Conservation (phyloP, 2,888 invertebrate species). For the Pachycephus smyrnensis region DNA sequence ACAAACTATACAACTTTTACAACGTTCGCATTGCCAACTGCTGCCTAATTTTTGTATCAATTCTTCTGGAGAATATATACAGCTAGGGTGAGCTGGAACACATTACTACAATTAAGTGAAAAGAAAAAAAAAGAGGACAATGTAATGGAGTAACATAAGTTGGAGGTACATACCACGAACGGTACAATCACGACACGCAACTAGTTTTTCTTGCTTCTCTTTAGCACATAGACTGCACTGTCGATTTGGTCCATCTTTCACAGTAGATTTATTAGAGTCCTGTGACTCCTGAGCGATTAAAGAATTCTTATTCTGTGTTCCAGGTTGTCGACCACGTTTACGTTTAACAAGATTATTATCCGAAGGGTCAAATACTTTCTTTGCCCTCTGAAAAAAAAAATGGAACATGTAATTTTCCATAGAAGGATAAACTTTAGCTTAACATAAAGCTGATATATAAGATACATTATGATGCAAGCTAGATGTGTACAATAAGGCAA, state of each 20-base stretch:
- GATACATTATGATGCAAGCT: neutral
- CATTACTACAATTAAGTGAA: conserved; percentile 13
- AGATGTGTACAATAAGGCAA: neutral
- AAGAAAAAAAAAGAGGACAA: neutral
- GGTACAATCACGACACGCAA: conserved; percentile 79
- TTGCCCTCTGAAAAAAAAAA: conserved; percentile 73
- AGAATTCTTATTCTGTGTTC: conserved; percentile 73
- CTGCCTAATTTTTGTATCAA: conserved; percentile 76
- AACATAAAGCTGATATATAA: neutral
- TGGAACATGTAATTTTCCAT: conserved; percentile 26
- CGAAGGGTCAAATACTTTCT: conserved; percentile 88
- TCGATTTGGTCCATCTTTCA: conserved; percentile 58
- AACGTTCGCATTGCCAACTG: conserved; percentile 91
- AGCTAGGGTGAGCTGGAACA: conserved; percentile 75
- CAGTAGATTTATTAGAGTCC: conserved; percentile 43
- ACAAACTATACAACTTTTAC: conserved; percentile 88
- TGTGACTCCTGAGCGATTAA: conserved; percentile 58
- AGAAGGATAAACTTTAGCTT: neutral
- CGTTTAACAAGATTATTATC: conserved; percentile 82
- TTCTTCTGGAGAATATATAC: conserved; percentile 75
- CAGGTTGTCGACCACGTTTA: conserved; percentile 77
- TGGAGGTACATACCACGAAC: conserved; percentile 71
- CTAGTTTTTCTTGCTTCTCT: conserved; percentile 70
- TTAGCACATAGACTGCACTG: conserved; percentile 62
- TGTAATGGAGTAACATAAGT: neutral